These are phyloP conservation scores for Capromys pilorides DNA, from an alignment of 2,797 vertebrate species.

Conservation along the genomic window DNA sequence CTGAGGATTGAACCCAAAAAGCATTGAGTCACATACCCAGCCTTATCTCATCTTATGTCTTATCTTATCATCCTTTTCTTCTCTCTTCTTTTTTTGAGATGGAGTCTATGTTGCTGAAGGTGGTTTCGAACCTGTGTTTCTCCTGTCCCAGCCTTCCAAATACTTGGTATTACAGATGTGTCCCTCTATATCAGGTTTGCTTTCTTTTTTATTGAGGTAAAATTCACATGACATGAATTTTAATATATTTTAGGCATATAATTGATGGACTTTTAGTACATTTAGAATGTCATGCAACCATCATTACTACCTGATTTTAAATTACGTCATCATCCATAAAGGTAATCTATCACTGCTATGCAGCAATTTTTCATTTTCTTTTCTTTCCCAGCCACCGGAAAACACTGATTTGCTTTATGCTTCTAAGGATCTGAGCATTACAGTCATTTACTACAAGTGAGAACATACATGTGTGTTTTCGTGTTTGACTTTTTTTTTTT, in stretches of 20 bases:
- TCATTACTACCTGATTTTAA: neutral
- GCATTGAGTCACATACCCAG: too few relatives aligned
- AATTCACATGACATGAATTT: conserved; percentile 18
- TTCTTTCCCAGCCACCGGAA: neutral
- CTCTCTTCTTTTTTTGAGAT: too few relatives aligned
- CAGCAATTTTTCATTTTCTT: neutral
- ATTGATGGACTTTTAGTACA: neutral
- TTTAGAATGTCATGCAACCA: neutral
- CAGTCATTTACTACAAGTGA: neutral
- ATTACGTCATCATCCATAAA: neutral
- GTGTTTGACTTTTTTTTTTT: neutral
- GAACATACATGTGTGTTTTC: neutral
- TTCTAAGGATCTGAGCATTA: neutral
- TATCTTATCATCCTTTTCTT: too few relatives aligned
- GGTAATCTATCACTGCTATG: neutral
- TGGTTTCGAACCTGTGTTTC: too few relatives aligned
- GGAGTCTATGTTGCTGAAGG: too few relatives aligned
- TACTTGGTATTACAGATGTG: neutral
- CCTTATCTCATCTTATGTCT: too few relatives aligned
- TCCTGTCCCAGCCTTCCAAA: neutral
- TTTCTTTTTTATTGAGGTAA: neutral
- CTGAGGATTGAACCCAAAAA: too few relatives aligned
- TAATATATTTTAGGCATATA: neutral
- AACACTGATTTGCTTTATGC: neutral
- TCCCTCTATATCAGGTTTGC: neutral